Evolutionary conservation across 2,888 invertebrate species (phyloP), one percentile per base, ranked within the genome.

Genomic region (Eilema depressum): DNA sequence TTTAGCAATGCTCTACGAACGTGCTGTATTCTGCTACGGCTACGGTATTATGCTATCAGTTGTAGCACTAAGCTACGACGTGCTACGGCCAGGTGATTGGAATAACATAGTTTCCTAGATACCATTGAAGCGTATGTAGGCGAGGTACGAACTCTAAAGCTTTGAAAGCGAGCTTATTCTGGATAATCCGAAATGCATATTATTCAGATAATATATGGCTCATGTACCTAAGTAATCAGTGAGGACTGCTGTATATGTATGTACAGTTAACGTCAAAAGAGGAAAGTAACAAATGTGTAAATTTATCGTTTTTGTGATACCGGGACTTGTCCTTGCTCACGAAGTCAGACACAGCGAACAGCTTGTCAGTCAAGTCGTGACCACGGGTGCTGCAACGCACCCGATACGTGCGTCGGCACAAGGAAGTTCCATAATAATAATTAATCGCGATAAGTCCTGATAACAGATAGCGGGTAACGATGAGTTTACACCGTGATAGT

Each of bases 181-280:
- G n/a, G 2, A 41, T 47, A 41, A 61, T 20, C 66, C 59, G 26
- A 60, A 33, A 66, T 66, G 12, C 33, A 33, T 26, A 60, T n/a
- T 17, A 59, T 23, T 66, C 17, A 57, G 12, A 23, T 25, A 23
- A 23, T 25, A 23, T 11, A 57, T 56, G 23, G 12, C 12, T 14
- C 41, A 41, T 20, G 20, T 12, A 25, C 25, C 26, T 59, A 0
- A 23, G 25, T 59, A 59, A 26, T 59, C 26, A 59, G 26, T 59
- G 14, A 26, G 25, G 57, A 59, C 26, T 59, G 57, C 23, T 26
- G 12, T 26, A n/a, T 25, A 57, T 25, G 0, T 25, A 23, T 26
- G 17, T 26, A 25, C n/a, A 59, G 57, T 26, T 1, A n/a, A n/a
- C 10, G n/a, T 53, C 10, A 53, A 53, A 53, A 53, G n/a, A n/a